Conservation (phyloP, 1,140 invertebrate species). For the Aphelinus certus region DNA sequence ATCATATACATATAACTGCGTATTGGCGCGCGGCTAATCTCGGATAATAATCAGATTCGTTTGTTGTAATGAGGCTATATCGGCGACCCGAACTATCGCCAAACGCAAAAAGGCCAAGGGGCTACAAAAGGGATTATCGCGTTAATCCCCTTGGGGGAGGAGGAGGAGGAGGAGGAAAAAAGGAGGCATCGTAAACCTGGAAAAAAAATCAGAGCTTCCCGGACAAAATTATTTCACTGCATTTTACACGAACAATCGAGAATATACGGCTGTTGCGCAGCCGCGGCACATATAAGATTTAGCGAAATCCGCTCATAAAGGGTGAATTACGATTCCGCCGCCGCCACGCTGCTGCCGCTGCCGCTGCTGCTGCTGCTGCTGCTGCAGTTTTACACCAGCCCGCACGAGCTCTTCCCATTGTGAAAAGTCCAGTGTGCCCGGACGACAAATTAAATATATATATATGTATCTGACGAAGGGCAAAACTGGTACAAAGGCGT, state of each 20-base stretch:
- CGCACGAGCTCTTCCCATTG: constrained; percentile 9
- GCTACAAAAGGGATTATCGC: constrained; percentile 1
- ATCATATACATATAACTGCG: too few relatives aligned
- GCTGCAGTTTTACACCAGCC: not conserved
- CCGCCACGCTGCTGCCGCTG: constrained; percentile 41
- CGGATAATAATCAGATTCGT: too few relatives aligned
- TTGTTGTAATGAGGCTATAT: too few relatives aligned
- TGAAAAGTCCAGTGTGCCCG: constrained; percentile 4
- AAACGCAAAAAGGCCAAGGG: not conserved
- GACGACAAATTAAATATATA: constrained; percentile 38
- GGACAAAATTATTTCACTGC: constrained; percentile 19
- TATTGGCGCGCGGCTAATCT: too few relatives aligned
- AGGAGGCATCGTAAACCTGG: not conserved
- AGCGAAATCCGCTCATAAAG: constrained; percentile 50
- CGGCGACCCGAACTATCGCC: too few relatives aligned
- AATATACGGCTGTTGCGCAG: not conserved
- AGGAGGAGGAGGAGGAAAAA: not conserved
- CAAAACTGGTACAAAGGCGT: constrained; percentile 39
- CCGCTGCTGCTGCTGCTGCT: too few relatives aligned
- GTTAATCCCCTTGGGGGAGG: not conserved
- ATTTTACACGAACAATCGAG: constrained; percentile 26
- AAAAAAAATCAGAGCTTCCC: not conserved
- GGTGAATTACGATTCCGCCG: constrained; percentile 49
- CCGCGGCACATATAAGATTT: constrained; percentile 43
- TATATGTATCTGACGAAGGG: constrained; percentile 34